Evolutionary conservation across 2,113 vertebrate species (phyloP).

Genomic region (Willisornis vidua): DNA sequence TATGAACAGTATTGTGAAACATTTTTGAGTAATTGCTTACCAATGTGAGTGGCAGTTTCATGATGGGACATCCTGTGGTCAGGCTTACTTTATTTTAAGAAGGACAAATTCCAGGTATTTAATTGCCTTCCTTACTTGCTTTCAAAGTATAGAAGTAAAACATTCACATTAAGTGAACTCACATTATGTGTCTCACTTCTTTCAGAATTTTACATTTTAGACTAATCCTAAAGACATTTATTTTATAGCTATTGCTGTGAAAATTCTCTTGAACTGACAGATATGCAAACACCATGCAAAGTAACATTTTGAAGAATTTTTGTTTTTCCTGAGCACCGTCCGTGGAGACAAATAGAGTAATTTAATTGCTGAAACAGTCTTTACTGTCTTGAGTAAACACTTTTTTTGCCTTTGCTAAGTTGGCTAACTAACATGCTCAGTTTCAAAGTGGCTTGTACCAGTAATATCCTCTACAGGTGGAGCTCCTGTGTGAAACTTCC

Average conservation of each 20-base stretch:
- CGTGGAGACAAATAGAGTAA: neutral
- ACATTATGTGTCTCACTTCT: neutral
- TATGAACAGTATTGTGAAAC: neutral
- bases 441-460: neutral
- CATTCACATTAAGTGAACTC: neutral
- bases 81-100: neutral
- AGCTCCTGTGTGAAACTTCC: neutral
- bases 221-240: neutral
- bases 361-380: neutral
- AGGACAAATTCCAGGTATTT: neutral
- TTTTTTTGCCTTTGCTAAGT: neutral
- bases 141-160: neutral
- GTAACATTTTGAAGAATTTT: neutral
- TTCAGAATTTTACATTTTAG: neutral
- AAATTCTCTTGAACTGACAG: neutral
- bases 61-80: neutral
- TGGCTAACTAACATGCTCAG: neutral
- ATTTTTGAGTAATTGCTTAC: neutral
- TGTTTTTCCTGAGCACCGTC: neutral
- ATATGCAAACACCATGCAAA: neutral
- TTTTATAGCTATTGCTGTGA: neutral
- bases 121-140: neutral
- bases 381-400: neutral
- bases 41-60: neutral
- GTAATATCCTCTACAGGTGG: neutral